Evolutionary conservation across 2,888 invertebrate genomes (phyloP).

Genomic region (Cybosia mesomella): DNA sequence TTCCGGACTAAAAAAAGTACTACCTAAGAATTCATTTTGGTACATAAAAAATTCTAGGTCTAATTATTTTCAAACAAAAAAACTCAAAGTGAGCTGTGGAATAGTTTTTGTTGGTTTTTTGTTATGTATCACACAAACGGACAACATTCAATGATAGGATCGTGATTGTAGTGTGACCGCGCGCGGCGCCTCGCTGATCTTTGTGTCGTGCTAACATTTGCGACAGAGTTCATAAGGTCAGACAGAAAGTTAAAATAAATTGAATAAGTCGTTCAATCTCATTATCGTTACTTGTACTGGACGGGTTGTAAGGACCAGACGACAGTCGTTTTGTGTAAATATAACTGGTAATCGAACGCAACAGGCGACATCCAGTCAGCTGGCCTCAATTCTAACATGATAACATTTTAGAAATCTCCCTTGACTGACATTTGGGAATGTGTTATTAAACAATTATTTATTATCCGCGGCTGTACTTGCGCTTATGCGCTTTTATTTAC

Average conservation of each 20-base stretch:
- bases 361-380: constrained; percentile 25
- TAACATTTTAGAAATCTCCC: constrained; percentile 15
- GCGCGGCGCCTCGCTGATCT: neutral
- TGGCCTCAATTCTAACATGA: constrained; percentile 57
- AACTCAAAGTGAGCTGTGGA: neutral
- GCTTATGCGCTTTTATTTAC: neutral
- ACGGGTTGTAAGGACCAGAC: constrained; percentile 54
- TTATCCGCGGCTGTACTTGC: neutral
- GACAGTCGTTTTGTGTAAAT: constrained; percentile 10
- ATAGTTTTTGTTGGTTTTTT: neutral
- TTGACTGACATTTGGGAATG: constrained; percentile 7
- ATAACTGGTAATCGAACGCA: neutral
- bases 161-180: neutral
- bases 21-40: neutral
- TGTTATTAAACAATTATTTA: constrained; percentile 1
- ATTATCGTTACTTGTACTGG: constrained; percentile 26
- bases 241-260: constrained; percentile 18
- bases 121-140: neutral
- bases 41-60: neutral
- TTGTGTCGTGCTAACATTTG: constrained; percentile 5
- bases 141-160: neutral
- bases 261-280: constrained; percentile 11
- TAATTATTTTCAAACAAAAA: neutral
- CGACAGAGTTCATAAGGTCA: constrained; percentile 10
- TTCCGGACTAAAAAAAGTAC: too few relatives aligned